phyloP scores from a whole-genome alignment of 2,113 vertebrate genomes.

The Labeo rohita region DNA sequence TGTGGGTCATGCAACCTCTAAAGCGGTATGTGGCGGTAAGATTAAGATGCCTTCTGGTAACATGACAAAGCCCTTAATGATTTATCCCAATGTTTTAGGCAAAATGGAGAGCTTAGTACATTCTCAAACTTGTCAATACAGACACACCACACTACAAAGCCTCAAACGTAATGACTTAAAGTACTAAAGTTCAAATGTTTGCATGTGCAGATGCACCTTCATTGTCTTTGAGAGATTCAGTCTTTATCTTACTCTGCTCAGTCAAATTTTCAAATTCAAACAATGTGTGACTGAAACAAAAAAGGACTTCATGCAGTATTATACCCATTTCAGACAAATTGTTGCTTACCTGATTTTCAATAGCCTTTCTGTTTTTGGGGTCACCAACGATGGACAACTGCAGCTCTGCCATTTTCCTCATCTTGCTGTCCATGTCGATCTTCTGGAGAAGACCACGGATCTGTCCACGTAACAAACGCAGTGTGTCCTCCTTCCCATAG shows the following conservation, averaged over 20 bases:
- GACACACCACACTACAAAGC: not conserved
- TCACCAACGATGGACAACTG: constrained; percentile 90
- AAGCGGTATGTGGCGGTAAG: not conserved
- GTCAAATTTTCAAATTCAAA: too few relatives aligned
- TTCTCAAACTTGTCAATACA: not conserved
- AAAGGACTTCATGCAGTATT: not conserved
- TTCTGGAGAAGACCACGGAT: constrained; percentile 90
- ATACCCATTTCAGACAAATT: not conserved
- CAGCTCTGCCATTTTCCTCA: constrained; percentile 97
- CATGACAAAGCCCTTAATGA: not conserved
- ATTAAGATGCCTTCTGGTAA: constrained; percentile 8
- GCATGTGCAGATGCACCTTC: not conserved
- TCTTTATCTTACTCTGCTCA: not conserved
- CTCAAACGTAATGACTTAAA: not conserved
- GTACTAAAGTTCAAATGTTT: not conserved
- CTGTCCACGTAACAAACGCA: constrained; percentile 87
- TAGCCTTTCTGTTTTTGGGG: constrained; percentile 94
- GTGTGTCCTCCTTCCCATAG: constrained; percentile 92
- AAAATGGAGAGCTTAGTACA: not conserved
- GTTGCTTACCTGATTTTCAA: constrained; percentile 90
- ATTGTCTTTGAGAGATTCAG: not conserved
- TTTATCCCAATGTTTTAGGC: constrained; percentile 3
- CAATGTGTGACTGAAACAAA: not conserved
- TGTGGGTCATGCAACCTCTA: not conserved
- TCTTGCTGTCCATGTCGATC: constrained; percentile 98